Conservation (phyloP, 2,888 invertebrate species). For the Drosophila tanythrix region DNA sequence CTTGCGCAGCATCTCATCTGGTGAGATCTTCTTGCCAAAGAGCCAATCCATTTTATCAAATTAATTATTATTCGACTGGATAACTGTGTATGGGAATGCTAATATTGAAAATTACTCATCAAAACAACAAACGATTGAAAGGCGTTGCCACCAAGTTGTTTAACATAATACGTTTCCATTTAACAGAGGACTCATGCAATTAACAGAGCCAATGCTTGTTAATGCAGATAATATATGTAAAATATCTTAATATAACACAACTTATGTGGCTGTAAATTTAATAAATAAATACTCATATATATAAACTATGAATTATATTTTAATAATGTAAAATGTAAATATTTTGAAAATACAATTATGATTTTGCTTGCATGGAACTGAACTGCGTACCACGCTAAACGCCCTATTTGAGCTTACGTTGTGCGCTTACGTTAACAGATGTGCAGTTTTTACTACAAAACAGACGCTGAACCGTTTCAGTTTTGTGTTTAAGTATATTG, state of each 20-base stretch:
- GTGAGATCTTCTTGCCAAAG: conserved; percentile 97
- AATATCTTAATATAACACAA: not conserved
- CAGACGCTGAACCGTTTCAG: conserved; percentile 13
- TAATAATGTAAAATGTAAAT: not conserved
- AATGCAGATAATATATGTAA: not conserved
- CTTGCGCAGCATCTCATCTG: conserved; percentile 98
- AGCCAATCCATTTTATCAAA: conserved; percentile 93
- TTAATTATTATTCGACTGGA: conserved; percentile 34
- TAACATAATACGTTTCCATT: conserved; percentile 1
- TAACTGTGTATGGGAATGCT: conserved; percentile 30
- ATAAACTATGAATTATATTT: not conserved
- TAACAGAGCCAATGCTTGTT: conserved; percentile 9
- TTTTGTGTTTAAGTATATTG: conserved; percentile 15
- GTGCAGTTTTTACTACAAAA: conserved; percentile 20
- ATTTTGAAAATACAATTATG: not conserved
- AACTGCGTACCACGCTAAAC: conserved; percentile 26
- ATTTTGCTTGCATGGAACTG: not conserved
- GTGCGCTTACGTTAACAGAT: conserved; percentile 25
- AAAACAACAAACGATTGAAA: conserved; percentile 39
- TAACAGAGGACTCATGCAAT: conserved; percentile 16
- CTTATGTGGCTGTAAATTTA: not conserved
- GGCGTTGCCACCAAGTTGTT: conserved; percentile 39
- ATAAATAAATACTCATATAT: not conserved
- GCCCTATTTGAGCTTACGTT: conserved; percentile 26
- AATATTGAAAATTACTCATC: conserved; percentile 57